phyloP scores from a whole-genome alignment of 2,113 vertebrate genomes.

The Periophthalmodon schlosseri region DNA sequence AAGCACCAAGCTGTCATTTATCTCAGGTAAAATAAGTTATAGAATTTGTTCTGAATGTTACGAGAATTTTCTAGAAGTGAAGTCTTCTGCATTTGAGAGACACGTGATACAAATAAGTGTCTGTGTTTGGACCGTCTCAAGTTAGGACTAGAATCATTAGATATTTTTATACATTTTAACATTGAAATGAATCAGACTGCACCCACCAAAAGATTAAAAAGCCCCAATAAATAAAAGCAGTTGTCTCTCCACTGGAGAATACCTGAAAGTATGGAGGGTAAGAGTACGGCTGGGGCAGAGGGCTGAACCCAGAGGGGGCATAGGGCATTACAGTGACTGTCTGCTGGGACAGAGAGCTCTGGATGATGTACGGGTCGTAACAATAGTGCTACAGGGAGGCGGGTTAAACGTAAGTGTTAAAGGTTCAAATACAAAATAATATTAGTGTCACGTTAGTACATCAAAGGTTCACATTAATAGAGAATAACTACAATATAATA shows the following conservation, averaged over 20 bases:
- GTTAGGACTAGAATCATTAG: too few relatives aligned
- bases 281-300: slow-evolving; percentile 39
- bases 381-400: slow-evolving; percentile 60
- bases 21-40: too few relatives aligned
- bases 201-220: slow-evolving; percentile 42
- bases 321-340: slow-evolving; percentile 62
- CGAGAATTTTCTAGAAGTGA: too few relatives aligned
- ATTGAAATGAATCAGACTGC: slow-evolving; percentile 35
- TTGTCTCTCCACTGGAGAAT: slow-evolving; percentile 15
- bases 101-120: too few relatives aligned
- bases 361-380: slow-evolving; percentile 69
- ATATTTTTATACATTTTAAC: too few relatives aligned
- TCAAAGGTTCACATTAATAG: not conserved
- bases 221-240: not conserved
- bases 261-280: slow-evolving; percentile 63
- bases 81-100: too few relatives aligned
- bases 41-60: too few relatives aligned
- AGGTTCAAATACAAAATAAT: slow-evolving; percentile 18
- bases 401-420: slow-evolving; percentile 42
- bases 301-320: slow-evolving; percentile 48
- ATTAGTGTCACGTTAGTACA: slow-evolving; percentile 6
- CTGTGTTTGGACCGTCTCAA: too few relatives aligned
- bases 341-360: slow-evolving; percentile 69
- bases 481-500: not conserved
- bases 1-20: too few relatives aligned